Conservation (phyloP, 2,888 invertebrate species). For the Hecatera dysodea region DNA sequence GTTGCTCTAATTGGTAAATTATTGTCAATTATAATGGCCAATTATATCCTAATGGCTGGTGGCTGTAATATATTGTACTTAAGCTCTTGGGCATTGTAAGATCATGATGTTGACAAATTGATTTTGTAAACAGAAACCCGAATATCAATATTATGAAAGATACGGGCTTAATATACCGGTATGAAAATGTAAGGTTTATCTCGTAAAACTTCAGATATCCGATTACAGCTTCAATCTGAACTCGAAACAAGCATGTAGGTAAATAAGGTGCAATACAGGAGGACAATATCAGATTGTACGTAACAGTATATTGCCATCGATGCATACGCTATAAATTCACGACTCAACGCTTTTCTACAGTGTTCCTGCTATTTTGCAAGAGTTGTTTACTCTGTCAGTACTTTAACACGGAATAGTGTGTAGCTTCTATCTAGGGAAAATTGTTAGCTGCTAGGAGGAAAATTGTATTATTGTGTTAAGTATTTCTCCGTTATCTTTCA, state of each 20-base stretch:
- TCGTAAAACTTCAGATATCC: not conserved
- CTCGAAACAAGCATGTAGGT: slow-evolving; percentile 27
- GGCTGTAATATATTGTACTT: not conserved
- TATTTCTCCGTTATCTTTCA: not conserved
- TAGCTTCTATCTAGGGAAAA: not conserved
- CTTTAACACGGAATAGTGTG: slow-evolving; percentile 29
- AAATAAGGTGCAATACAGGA: slow-evolving; percentile 38
- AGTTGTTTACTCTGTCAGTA: slow-evolving; percentile 40
- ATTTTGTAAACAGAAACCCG: not conserved
- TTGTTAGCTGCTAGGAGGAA: not conserved
- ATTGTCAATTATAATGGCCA: too few species aligned
- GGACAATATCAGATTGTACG: slow-evolving; percentile 51
- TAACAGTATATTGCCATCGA: slow-evolving; percentile 54
- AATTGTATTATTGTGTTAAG: slow-evolving; percentile 4
- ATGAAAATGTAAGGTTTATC: not conserved
- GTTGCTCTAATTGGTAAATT: too few species aligned
- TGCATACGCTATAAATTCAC: slow-evolving; percentile 59
- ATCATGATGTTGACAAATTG: not conserved
- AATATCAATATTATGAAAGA: not conserved
- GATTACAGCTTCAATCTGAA: slow-evolving; percentile 4
- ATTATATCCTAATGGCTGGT: too few species aligned
- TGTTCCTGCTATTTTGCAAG: slow-evolving; percentile 45
- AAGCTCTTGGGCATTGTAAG: not conserved
- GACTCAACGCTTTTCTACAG: slow-evolving; percentile 47
- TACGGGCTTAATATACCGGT: not conserved